These are phyloP conservation scores for Epinotia brunnichana DNA, from an alignment of 2,888 invertebrate genomes.

Conservation along the genomic window DNA sequence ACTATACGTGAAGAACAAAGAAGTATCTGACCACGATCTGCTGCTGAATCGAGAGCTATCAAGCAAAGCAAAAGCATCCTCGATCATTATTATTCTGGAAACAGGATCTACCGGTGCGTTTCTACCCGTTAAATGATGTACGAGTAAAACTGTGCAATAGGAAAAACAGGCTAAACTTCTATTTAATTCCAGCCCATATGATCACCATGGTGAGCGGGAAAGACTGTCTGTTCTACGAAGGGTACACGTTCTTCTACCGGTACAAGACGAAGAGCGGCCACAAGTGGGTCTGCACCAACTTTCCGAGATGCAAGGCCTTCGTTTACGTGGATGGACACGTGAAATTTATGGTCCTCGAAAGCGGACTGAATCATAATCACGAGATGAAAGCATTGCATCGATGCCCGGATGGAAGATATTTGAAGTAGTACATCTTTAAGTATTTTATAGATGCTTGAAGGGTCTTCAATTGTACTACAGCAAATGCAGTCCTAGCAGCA, in stretches of 20 bases:
- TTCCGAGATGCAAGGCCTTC: conserved; percentile 37
- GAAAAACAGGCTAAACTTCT: not conserved
- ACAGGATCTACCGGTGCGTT: too few species aligned
- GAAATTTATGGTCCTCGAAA: not conserved
- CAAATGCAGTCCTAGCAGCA: too few species aligned
- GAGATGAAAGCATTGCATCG: conserved; percentile 12
- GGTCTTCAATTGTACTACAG: too few species aligned
- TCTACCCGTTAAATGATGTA: too few species aligned
- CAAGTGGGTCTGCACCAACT: conserved; percentile 41
- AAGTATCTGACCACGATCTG: too few species aligned
- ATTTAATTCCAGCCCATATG: conserved; percentile 26
- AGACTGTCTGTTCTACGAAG: conserved; percentile 28
- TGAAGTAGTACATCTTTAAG: not conserved
- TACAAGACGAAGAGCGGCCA: conserved; percentile 23
- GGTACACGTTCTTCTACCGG: conserved; percentile 36
- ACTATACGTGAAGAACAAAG: too few species aligned
- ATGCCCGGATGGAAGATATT: conserved; percentile 30
- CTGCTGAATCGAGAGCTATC: too few species aligned
- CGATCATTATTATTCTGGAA: too few species aligned
- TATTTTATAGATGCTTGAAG: too few species aligned
- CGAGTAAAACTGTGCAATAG: not conserved
- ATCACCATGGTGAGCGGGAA: conserved; percentile 37
- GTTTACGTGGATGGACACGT: conserved; percentile 23
- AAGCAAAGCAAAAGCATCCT: too few species aligned
- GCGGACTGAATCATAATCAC: conserved; percentile 31